Conservation (phyloP, 2,113 vertebrate species). For the Gnathonemus echidnorhynchus region DNA sequence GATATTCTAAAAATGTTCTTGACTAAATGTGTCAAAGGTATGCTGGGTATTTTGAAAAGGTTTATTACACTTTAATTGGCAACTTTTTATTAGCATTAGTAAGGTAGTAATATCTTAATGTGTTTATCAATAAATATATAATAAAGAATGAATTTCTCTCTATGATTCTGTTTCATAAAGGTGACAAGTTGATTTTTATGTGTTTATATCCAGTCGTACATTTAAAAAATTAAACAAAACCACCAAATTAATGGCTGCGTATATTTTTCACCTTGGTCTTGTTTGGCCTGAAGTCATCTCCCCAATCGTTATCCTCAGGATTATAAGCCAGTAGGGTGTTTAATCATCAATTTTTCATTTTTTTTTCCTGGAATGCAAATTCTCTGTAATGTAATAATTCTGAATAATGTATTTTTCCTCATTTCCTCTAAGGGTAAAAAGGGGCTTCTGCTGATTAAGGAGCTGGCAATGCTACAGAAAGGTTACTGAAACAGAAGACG, state of each 20-base stretch:
- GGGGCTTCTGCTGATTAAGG: constrained; percentile 46
- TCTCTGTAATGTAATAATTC: constrained; percentile 28
- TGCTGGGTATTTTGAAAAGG: neutral
- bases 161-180: neutral
- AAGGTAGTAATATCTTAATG: neutral
- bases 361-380: constrained; percentile 40
- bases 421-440: neutral
- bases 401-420: neutral
- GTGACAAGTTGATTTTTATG: constrained; percentile 13
- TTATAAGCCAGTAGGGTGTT: neutral
- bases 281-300: constrained; percentile 9
- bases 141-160: neutral
- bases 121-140: neutral
- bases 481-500: constrained; percentile 40
- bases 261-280: neutral
- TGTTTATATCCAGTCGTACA: neutral
- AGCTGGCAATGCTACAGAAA: constrained; percentile 35
- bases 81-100: neutral
- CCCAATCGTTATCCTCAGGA: constrained; percentile 18
- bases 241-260: constrained; percentile 35
- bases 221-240: constrained; percentile 8
- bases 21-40: neutral
- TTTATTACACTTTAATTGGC: constrained; percentile 2
- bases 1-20: neutral
- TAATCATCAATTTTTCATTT: neutral